Base-by-base conservation (phyloP, 2,888 invertebrate genomes). In the Amorpha juglandis region DNA sequence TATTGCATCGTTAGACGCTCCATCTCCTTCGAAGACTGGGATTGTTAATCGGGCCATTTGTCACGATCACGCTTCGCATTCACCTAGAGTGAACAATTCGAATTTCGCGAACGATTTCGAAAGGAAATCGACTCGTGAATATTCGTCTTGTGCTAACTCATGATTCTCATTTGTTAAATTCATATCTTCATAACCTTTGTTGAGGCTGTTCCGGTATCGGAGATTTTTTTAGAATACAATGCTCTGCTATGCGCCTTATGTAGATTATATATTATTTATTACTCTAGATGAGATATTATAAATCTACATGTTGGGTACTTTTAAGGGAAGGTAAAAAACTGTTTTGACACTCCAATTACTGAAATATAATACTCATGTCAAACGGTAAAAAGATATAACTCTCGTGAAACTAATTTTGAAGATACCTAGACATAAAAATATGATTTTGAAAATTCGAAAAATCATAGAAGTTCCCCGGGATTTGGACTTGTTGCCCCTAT, bases 31-130 rank as follows among this genome's bases (percentile, higher is more conserved):
- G 82, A 79, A 74, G 84, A 84, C 85, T 81, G 77, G 89, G 88
- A 87, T 90, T 91, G 91, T 91, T 91, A 92, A 91, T 92, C 91
- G 90, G 79, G 82, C 86, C 87, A 92, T 92, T 92, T 91, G 89
- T 92, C 92, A 92, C 88, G 88, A 90, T 89, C 89, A 78, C 84
- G 85, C 86, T 88, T 80, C 84, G 84, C 84, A 87, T 89, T 90
- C 89, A 83, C 82, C 81, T 81, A 78, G 83, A 84, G 81, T 79
- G 84, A 84, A 84, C 82, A 84, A 84, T 83, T 86, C 84, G 85
- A 87, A 88, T 89, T 89, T 86, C 80, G 80, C 84, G 81, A 85
- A 81, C 86, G 84, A 88, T 86, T 88, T 83, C 82, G 78, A 79
- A 74, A 78, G 80, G 79, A 78, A 82, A 82, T 82, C 78, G 80